phyloP scores from a whole-genome alignment of 1,140 invertebrate genomes.

The Sycobia sp. region DNA sequence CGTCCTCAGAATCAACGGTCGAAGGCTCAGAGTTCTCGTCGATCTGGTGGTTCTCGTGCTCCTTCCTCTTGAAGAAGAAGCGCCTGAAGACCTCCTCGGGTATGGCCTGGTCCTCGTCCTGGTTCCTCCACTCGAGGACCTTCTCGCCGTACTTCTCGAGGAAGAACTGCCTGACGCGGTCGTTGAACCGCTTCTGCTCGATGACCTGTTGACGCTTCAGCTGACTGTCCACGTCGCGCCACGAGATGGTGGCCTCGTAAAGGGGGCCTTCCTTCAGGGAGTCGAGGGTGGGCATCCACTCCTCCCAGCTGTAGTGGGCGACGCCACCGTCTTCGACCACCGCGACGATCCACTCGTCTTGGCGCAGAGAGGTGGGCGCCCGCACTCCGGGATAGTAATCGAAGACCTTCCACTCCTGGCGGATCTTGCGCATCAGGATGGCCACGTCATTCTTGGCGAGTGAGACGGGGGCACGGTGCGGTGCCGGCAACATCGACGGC shows the following conservation, averaged over 20 bases:
- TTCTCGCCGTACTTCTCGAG: conserved; percentile 54
- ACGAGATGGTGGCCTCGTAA: conserved; percentile 55
- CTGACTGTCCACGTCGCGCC: conserved; percentile 49
- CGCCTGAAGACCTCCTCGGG: conserved; percentile 51
- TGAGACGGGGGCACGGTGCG: conserved; percentile 46
- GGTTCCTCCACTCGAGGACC: conserved; percentile 50
- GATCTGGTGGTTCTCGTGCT: conserved; percentile 42
- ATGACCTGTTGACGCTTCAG: conserved; percentile 45
- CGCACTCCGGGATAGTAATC: conserved; percentile 49
- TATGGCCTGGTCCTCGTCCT: conserved; percentile 46
- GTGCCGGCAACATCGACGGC: conserved; percentile 54
- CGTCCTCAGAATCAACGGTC: conserved; percentile 34
- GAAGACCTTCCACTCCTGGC: conserved; percentile 48
- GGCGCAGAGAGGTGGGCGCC: conserved; percentile 36
- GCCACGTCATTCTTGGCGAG: conserved; percentile 53
- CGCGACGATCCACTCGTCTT: conserved; percentile 53
- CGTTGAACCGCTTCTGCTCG: conserved; percentile 53
- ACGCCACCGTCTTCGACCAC: conserved; percentile 49
- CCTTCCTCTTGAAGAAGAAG: conserved; percentile 51
- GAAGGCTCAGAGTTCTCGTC: conserved; percentile 44
- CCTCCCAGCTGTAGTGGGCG: conserved; percentile 55
- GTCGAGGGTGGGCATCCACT: conserved; percentile 54
- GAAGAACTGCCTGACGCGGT: conserved; percentile 51
- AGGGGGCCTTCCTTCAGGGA: conserved; percentile 50
- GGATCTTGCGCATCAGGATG: conserved; percentile 46